Evolutionary conservation across 1,140 invertebrate species (phyloP).

Genomic region (Drosophila bocki): DNA sequence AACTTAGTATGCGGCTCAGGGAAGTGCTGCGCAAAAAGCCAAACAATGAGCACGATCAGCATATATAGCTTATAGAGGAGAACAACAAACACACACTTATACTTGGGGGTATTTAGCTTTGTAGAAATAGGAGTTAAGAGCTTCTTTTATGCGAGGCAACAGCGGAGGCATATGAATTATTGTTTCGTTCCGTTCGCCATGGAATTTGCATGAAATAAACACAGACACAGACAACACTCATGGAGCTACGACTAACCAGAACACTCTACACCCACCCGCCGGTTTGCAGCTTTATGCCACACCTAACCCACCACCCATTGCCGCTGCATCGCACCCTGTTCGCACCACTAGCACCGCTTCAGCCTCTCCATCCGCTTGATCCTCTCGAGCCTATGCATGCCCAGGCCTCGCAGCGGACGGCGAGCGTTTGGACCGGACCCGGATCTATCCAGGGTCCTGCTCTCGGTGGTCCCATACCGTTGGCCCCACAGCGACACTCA

Average conservation of each 20-base stretch:
- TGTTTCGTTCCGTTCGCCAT: constrained; percentile 47
- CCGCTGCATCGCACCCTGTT: constrained; percentile 73
- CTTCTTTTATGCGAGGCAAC: constrained; percentile 74
- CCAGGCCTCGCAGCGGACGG: constrained; percentile 69
- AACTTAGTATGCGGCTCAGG: constrained; percentile 66
- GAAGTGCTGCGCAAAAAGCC: constrained; percentile 72
- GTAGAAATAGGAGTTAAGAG: constrained; percentile 39
- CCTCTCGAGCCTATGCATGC: constrained; percentile 69
- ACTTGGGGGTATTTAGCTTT: constrained; percentile 20
- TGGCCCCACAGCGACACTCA: constrained; percentile 61
- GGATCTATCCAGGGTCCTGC: constrained; percentile 11
- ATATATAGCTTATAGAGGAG: constrained; percentile 41
- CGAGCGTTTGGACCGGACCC: constrained; percentile 60
- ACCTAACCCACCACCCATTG: constrained; percentile 75
- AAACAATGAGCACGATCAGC: constrained; percentile 77
- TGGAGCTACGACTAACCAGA: constrained; percentile 52
- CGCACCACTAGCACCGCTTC: constrained; percentile 65
- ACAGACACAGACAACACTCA: constrained; percentile 21
- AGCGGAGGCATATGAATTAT: constrained; percentile 76
- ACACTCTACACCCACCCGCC: constrained; percentile 29
- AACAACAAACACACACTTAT: constrained; percentile 14
- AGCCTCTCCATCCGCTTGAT: constrained; percentile 47
- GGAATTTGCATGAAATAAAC: constrained; percentile 61
- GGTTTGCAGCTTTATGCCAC: constrained; percentile 73
- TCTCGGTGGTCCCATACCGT: constrained; percentile 39